These are phyloP conservation scores for Macroglossus sobrinus DNA, from an alignment of 2,113 vertebrate species.

Conservation along the genomic window DNA sequence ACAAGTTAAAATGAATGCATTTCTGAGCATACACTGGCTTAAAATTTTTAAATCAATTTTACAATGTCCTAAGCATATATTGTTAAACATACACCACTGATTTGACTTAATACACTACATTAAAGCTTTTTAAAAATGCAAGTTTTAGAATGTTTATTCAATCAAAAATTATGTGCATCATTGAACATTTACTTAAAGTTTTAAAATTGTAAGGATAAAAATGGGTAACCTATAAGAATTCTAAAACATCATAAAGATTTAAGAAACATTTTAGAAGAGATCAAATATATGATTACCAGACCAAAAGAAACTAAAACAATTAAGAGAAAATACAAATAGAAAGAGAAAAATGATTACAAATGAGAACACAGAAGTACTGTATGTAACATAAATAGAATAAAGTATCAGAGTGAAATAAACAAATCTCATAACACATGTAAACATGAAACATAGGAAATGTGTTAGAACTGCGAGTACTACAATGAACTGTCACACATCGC, in stretches of 20 bases:
- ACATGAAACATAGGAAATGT: neutral
- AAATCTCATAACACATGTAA: neutral
- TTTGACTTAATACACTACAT: neutral
- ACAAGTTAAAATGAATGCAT: neutral
- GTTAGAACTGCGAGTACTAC: neutral
- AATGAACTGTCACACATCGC: neutral
- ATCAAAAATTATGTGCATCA: neutral
- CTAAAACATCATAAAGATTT: neutral
- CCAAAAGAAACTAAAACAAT: neutral
- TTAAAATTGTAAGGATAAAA: neutral
- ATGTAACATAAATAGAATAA: neutral
- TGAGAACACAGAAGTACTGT: neutral
- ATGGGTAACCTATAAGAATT: neutral
- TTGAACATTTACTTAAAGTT: neutral
- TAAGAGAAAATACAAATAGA: neutral
- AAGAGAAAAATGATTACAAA: neutral
- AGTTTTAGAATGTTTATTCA: neutral
- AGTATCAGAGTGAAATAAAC: neutral
- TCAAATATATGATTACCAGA: neutral
- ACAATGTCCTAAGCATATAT: neutral
- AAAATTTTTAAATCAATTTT: neutral
- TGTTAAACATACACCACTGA: neutral
- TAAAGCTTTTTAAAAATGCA: conserved; percentile 13
- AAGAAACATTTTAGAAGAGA: neutral
- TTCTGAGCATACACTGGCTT: neutral